phyloP scores from a whole-genome alignment of 2,113 vertebrate genomes.

The Labrus mixtus region DNA sequence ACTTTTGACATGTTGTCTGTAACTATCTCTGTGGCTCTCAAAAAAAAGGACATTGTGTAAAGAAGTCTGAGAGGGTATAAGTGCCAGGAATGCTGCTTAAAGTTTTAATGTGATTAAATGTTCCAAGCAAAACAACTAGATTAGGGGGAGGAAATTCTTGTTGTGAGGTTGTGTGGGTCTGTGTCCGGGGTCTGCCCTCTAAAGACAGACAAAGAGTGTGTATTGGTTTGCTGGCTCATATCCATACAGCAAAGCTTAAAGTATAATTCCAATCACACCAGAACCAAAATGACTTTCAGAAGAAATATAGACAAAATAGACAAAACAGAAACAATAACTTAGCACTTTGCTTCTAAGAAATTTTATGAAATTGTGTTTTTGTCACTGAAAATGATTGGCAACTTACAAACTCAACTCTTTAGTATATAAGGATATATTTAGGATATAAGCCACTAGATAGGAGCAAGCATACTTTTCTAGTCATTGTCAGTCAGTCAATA shows the following conservation, averaged over 20 bases:
- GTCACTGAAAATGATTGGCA: too few relatives aligned
- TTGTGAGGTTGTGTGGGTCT: conserved; percentile 23
- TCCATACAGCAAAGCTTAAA: conserved; percentile 25
- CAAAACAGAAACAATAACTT: too few relatives aligned
- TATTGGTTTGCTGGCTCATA: conserved; percentile 30
- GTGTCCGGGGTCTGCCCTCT: conserved; percentile 45
- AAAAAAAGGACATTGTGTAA: conserved; percentile 44
- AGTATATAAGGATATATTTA: too few relatives aligned
- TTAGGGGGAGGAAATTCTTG: conserved; percentile 42
- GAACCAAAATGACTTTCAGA: conserved; percentile 44
- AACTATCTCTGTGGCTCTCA: conserved; percentile 19
- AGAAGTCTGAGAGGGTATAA: conserved; percentile 29
- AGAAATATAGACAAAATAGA: conserved; percentile 1
- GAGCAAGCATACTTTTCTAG: too few relatives aligned
- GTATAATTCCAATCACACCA: conserved; percentile 35
- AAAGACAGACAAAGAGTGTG: conserved; percentile 31
- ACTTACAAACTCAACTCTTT: too few relatives aligned
- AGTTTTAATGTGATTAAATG: conserved; percentile 76
- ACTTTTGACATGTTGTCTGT: conserved; percentile 32
- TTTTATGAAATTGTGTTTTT: too few relatives aligned
- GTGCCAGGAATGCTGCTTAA: conserved; percentile 72
- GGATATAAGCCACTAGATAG: too few relatives aligned
- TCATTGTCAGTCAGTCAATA: too few relatives aligned
- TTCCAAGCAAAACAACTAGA: conserved; percentile 65
- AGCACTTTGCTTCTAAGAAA: too few relatives aligned